Evolutionary conservation across 2,113 vertebrate species (phyloP).

Genomic region (Casuarius casuarius): DNA sequence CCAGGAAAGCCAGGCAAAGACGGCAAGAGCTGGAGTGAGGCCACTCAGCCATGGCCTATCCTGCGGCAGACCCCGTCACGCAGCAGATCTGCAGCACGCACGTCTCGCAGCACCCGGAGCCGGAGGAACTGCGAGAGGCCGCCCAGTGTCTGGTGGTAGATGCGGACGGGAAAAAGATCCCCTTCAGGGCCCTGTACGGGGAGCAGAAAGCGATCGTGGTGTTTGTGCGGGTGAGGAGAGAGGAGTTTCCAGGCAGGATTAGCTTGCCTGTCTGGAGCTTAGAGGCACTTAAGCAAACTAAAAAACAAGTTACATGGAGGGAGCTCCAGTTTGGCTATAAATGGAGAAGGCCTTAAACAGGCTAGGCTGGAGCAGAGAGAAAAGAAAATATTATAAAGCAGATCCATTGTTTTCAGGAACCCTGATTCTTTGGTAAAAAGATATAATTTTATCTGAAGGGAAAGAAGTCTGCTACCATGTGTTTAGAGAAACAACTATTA

Average conservation of each 20-base stretch:
- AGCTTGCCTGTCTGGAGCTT: too few species aligned
- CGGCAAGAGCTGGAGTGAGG: too few species aligned
- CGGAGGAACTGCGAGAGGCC: conserved; percentile 50
- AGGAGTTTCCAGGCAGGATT: too few species aligned
- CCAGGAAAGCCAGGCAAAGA: not conserved
- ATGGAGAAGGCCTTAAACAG: accelerated
- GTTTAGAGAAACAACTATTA: not conserved
- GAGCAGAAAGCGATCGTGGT: conserved; percentile 85
- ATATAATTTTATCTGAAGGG: not conserved
- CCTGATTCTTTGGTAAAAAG: not conserved
- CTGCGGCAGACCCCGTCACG: conserved; percentile 69
- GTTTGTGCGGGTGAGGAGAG: conserved; percentile 88
- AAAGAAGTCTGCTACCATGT: not conserved
- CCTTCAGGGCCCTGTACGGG: conserved; percentile 81
- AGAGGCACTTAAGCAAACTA: not conserved
- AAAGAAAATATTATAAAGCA: accelerated
- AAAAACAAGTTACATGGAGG: not conserved
- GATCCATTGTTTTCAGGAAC: accelerated
- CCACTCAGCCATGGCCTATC: conserved; percentile 49
- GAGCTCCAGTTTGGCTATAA: accelerated
- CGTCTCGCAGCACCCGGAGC: not conserved
- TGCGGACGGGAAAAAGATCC: conserved; percentile 68
- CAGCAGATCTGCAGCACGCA: conserved; percentile 74
- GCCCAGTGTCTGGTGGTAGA: conserved; percentile 78
- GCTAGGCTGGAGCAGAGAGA: accelerated